Percentiles rank a stretch among this genome's conserved stretches.
Conservation (phyloP, 2,888 invertebrate genomes). For the Eristalinus aeneus region DNA sequence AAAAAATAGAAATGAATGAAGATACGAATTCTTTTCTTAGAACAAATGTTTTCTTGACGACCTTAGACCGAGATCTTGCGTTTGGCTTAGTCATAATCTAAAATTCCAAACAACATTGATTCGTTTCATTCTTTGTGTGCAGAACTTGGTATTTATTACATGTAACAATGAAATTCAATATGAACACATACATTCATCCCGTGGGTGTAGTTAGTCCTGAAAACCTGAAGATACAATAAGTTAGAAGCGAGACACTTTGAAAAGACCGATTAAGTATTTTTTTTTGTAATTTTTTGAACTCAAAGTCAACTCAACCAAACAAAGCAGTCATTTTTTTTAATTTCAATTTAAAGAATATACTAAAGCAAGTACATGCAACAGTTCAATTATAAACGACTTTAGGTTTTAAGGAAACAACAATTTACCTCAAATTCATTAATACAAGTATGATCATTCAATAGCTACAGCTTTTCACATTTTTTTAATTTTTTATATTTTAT, state of each 20-base stretch:
- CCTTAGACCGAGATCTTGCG: neutral
- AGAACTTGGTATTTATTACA: neutral
- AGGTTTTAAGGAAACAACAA: conserved; percentile 73
- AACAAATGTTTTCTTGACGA: too few relatives aligned
- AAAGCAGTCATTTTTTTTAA: conserved; percentile 60
- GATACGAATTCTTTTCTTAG: too few relatives aligned
- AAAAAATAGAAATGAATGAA: too few relatives aligned
- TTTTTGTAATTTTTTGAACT: conserved; percentile 34
- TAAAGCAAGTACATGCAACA: conserved; percentile 20
- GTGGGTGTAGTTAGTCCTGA: neutral
- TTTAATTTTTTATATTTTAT: conserved; percentile 16
- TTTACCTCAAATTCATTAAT: conserved; percentile 76
- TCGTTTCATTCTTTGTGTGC: neutral
- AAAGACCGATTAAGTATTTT: conserved; percentile 64
- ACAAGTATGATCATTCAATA: conserved; percentile 37
- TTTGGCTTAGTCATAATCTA: neutral
- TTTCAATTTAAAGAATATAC: neutral
- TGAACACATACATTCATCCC: conserved; percentile 50
- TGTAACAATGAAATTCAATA: conserved; percentile 3
- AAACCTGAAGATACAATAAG: conserved; percentile 11
- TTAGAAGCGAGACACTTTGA: conserved; percentile 1
- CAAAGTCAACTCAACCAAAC: conserved; percentile 63
- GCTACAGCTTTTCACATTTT: conserved; percentile 3
- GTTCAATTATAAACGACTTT: conserved; percentile 34
- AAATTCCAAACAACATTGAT: neutral